Percentiles rank a stretch among this genome's conserved stretches.
phyloP scores from a whole-genome alignment of 1,140 invertebrate genomes.

The Potamilus streckersoni region DNA sequence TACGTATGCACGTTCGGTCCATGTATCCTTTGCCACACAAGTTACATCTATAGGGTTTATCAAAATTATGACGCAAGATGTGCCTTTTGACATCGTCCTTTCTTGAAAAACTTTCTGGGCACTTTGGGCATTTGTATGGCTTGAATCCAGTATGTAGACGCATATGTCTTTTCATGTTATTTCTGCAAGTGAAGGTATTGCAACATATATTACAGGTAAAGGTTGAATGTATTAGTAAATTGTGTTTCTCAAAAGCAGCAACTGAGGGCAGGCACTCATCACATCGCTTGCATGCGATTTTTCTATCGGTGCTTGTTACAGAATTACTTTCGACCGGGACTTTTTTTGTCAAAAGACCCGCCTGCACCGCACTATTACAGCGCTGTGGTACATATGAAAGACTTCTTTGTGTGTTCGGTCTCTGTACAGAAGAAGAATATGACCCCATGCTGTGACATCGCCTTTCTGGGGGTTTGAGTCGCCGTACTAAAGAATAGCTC shows the following conservation, averaged over 20 bases:
- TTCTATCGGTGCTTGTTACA: conserved; percentile 4
- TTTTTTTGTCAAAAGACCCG: no score
- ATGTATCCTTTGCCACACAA: conserved; percentile 54
- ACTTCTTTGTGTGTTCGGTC: no score
- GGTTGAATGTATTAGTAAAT: conserved; percentile 40
- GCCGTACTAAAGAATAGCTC: no score
- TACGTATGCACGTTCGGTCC: conserved; percentile 49
- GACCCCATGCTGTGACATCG: no score
- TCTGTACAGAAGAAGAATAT: no score
- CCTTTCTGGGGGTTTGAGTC: no score
- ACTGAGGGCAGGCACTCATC: conserved; percentile 31
- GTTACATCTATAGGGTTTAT: conserved; percentile 52
- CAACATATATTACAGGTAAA: conserved; percentile 53
- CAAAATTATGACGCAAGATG: conserved; percentile 71
- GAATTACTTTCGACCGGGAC: no score
- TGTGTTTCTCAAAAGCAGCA: conserved; percentile 45
- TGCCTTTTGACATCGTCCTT: conserved; percentile 76
- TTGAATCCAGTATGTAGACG: conserved; percentile 58
- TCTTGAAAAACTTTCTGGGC: conserved; percentile 80
- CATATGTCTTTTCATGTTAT: conserved; percentile 90
- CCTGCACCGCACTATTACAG: no score
- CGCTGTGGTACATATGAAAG: no score
- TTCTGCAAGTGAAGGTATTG: conserved; percentile 53
- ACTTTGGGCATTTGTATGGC: conserved; percentile 69
- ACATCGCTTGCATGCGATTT: conserved; percentile 50